These are phyloP conservation scores for Fulmarus glacialis DNA, from an alignment of 2,113 vertebrate genomes.

Conservation along the genomic window DNA sequence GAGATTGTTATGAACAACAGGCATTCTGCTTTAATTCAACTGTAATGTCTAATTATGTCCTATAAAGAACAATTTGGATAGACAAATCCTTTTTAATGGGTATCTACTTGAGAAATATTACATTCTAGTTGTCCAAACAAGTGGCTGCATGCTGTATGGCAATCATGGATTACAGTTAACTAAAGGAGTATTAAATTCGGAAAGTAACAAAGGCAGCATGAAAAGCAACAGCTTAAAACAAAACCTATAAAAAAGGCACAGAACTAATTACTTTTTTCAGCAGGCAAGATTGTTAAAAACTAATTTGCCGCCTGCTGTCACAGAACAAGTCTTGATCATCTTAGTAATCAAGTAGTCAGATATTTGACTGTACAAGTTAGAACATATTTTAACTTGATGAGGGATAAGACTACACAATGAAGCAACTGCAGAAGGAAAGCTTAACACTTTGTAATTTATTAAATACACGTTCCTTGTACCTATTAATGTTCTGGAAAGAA, in stretches of 20 bases:
- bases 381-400: neutral
- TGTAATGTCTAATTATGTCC: neutral
- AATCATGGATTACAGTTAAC: neutral
- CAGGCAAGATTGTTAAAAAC: neutral
- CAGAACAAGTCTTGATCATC: neutral
- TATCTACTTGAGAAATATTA: neutral
- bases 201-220: neutral
- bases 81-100: neutral
- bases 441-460: neutral
- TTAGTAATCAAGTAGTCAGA: neutral
- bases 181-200: neutral
- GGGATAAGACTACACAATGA: neutral
- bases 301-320: neutral
- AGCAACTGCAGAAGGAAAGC: neutral
- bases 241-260: neutral
- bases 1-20: neutral
- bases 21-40: neutral
- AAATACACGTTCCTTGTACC: neutral
- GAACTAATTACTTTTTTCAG: neutral
- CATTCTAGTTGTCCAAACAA: neutral
- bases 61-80: neutral
- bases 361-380: neutral
- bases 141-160: neutral
- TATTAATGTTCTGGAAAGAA: neutral
- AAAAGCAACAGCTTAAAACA: conserved; percentile 11